These are phyloP conservation scores for Adela reaumurella DNA, from an alignment of 2,888 invertebrate species.

Conservation along the genomic window DNA sequence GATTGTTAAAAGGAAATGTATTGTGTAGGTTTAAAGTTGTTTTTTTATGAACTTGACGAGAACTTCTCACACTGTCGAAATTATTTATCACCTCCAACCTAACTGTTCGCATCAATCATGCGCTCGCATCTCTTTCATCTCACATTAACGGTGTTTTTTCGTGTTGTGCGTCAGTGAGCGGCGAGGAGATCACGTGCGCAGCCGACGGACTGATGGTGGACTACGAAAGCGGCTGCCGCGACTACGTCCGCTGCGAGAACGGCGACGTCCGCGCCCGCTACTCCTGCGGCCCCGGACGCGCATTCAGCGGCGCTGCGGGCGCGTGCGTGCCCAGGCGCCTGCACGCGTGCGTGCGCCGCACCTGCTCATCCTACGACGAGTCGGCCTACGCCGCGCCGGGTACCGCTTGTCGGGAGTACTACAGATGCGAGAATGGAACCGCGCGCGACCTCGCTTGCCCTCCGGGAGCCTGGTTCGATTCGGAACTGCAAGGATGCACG, in stretches of 20 bases:
- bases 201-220: conserved; percentile 44
- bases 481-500: conserved; percentile 48
- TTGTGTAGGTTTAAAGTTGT: no score
- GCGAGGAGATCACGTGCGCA: conserved; percentile 18
- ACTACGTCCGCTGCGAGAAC: conserved; percentile 39
- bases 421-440: conserved; percentile 50
- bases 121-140: no score
- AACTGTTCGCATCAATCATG: no score
- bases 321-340: conserved; percentile 36
- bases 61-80: no score
- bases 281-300: conserved; percentile 32
- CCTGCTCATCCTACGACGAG: conserved; percentile 30
- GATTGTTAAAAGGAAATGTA: no score
- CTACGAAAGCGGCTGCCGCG: conserved; percentile 38
- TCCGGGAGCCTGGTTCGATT: conserved; percentile 53
- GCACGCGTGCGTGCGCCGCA: conserved; percentile 34
- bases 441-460: conserved; percentile 49
- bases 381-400: conserved; percentile 53
- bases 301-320: conserved; percentile 37
- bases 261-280: conserved; percentile 29
- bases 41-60: no score
- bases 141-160: no score
- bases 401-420: conserved; percentile 55
- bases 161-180: no score
- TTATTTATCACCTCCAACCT: no score